Base-by-base conservation (phyloP, 1,140 invertebrate genomes). In the Daktulosphaira vitifoliae region DNA sequence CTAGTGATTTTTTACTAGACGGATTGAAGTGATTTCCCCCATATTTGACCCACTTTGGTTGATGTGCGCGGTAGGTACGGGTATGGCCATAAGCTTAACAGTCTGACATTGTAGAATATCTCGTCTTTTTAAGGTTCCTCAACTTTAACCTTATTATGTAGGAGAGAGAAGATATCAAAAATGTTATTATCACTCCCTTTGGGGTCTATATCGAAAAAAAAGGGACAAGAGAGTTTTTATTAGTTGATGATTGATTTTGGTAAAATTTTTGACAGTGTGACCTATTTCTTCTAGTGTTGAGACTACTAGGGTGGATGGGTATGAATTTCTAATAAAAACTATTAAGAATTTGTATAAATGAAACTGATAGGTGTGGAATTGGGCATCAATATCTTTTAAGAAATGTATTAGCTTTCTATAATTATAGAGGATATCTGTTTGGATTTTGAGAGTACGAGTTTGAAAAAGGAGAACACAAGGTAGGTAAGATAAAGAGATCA, bases 41-140 rank as follows among this genome's bases (percentile, higher is more conserved):
- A 29, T 23, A 67, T 71, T 75, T 76, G 0, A 76, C 72, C 62
- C 74, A 76, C 18, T 67, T 66, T 15, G 42, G 68, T 46, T 44
- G 16, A 49, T 68, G 70, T 4, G 22, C 66, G 54, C 72, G 76
- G 53, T 76, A 72, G 9, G 42, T 52, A 68, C 73, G 71, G 6
- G 72, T 72, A 52, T 77, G 74, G 2, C 75, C 75, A 64, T 69
- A 75, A 18, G 65, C 38, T 68, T 77, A 73, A 65, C 73, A 76
- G 70, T 67, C 16, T 48, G 65, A 52, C 74, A 76, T 67, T 76
- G 74, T 5, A 70, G 66, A 6, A 59, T 26, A 0, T 54, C 2
- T 73, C 69, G 16, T 65, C 65, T 15, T 54, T 70, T 70, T 66
- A 71, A 70, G 39, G 73, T 2, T 71, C 67, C 69, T 75, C 71